Conservation (phyloP, 2,113 vertebrate genomes). For the Stercorarius parasiticus region DNA sequence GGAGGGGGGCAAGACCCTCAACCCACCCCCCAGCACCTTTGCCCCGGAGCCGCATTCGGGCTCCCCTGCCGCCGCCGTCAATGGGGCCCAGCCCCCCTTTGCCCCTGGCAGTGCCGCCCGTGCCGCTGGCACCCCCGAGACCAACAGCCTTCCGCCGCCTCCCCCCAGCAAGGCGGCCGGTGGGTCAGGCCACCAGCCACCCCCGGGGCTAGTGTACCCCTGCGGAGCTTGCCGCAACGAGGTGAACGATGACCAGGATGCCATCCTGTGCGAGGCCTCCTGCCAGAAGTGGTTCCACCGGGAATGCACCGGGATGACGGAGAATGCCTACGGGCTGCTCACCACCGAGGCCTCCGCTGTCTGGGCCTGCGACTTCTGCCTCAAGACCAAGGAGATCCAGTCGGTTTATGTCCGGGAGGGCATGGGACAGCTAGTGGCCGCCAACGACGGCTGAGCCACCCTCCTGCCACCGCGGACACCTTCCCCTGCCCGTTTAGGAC, state of each 20-base stretch:
- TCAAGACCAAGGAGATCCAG: constrained; percentile 99
- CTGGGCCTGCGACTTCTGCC: constrained; percentile 98
- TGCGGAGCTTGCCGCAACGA: constrained; percentile 92
- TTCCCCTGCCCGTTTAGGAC: background rate
- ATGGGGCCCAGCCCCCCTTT: constrained; percentile 73
- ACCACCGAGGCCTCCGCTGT: constrained; percentile 93
- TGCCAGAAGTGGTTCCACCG: constrained; percentile 99
- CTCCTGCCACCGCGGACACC: accelerated
- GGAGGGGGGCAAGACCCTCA: constrained; percentile 74
- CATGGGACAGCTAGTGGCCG: constrained; percentile 92
- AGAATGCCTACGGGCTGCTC: constrained; percentile 93
- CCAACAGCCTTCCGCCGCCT: constrained; percentile 39
- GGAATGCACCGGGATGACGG: constrained; percentile 95
- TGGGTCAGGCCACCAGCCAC: constrained; percentile 70
- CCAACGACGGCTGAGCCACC: constrained; percentile 86
- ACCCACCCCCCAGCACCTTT: constrained; percentile 60
- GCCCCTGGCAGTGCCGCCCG: constrained; percentile 28
- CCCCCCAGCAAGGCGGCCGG: background rate
- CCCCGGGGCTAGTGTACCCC: constrained; percentile 85
- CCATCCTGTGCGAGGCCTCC: constrained; percentile 94
- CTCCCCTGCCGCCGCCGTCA: constrained; percentile 72
- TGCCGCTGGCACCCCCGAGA: constrained; percentile 79
- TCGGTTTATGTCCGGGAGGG: constrained; percentile 93
- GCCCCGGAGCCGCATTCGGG: constrained; percentile 71
- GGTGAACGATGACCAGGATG: constrained; percentile 95